A percentile compares a stretch with the other conserved stretches of the same genome.
Evolutionary conservation across 2,113 vertebrate genomes (phyloP).

Genomic region (Channa maculata): DNA sequence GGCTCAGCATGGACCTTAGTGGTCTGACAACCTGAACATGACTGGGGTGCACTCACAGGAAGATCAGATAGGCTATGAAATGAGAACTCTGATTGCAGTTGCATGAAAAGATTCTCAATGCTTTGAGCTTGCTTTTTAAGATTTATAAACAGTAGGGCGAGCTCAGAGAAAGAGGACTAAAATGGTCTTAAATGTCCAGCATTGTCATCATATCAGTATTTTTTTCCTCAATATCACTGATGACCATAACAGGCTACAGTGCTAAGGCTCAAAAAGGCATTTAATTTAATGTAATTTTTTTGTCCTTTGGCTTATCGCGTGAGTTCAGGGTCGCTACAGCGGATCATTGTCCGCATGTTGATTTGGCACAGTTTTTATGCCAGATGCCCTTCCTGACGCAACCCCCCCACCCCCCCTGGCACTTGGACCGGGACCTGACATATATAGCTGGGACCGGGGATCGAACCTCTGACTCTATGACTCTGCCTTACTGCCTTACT

Average conservation of each 20-base stretch:
- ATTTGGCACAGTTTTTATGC: too few relatives aligned
- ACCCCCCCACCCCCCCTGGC: too few relatives aligned
- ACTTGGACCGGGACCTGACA: too few relatives aligned
- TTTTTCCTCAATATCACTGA: neutral
- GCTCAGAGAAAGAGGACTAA: neutral
- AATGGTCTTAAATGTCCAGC: neutral
- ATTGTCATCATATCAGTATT: neutral
- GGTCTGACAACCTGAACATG: conserved; percentile 29
- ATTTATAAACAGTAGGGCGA: neutral
- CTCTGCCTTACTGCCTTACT: too few relatives aligned
- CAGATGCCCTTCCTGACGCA: too few relatives aligned
- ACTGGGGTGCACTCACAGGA: conserved; percentile 2
- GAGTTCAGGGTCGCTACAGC: too few relatives aligned
- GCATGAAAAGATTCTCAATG: neutral
- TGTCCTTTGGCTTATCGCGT: too few relatives aligned
- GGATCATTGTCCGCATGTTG: too few relatives aligned
- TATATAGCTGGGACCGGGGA: too few relatives aligned
- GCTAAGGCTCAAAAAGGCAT: neutral
- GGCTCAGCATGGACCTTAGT: conserved; percentile 3
- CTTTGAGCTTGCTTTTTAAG: conserved; percentile 2
- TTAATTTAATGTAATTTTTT: neutral
- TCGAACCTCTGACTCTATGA: too few relatives aligned
- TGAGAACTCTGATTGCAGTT: conserved; percentile 7
- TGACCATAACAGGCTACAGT: neutral
- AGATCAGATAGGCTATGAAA: conserved; percentile 13